Evolutionary conservation across 2,797 vertebrate species (phyloP), one percentile per base, ranked within the genome.

Genomic region (Emys orbicularis): DNA sequence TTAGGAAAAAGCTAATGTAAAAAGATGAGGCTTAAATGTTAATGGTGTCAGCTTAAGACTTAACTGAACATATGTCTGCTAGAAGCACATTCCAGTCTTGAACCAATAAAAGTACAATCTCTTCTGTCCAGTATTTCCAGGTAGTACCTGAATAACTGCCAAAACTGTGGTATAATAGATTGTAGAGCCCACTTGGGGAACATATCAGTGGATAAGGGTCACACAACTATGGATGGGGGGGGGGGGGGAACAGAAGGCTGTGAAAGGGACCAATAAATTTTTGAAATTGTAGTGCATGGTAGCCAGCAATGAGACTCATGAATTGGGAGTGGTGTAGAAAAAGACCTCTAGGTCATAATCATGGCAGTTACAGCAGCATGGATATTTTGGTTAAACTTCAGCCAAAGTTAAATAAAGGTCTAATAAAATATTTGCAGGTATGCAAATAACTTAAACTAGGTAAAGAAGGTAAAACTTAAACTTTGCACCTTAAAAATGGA

Each of bases 11-110:
- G 49, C 56, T 93, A 41, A 10, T 81, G 61, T 41, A 47, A 90
- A 84, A 86, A 96, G 85, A 61, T 81, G 89, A 92, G 65, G 37
- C 79, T 74, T 83, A 96, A 96, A 23, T 72, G 5, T 31, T 91
- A 85, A 47, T 80, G 84, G 85, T 87, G 3, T 80, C 84, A 79
- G 74, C 0, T 87, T 91, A 87, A 95, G 96, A 88, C 0, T 2
- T 91, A 81, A 81, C 8, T 84, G 54, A 37, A 59, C 29, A 81
- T 9, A 31, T 88, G 83, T 68, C 79, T 86, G 53, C 83, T 84
- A 47, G 47, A 84, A 59, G 86, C 57, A 82, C 31, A 13, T 88
- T 88, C 72, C 47, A 59, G 72, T 8, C 65, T 12, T 27, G 72
- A 88, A 25, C 41, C 6, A 59, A 47, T 9, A 13, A 41, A 92